Evolutionary conservation across 2,797 vertebrate genomes (phyloP).

Genomic region (Podarcis siculus): DNA sequence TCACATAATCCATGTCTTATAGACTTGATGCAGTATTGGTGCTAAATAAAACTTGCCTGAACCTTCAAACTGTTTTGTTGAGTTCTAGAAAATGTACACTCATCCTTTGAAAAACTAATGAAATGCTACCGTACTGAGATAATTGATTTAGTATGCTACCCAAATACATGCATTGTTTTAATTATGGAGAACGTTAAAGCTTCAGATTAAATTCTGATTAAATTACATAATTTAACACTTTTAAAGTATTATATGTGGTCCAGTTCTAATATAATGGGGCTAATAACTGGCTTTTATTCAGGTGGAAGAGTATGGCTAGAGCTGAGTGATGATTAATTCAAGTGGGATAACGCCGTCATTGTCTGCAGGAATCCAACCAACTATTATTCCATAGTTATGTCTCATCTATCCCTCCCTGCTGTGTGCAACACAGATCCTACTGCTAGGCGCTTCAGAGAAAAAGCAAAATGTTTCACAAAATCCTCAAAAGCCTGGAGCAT

Average conservation of each 20-base stretch:
- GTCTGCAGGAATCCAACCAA: slow-evolving; percentile 11
- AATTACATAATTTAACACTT: not conserved
- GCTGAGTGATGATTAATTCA: slow-evolving; percentile 6
- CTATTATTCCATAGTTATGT: slow-evolving; percentile 10
- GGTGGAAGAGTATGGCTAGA: not conserved
- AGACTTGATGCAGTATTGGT: not conserved
- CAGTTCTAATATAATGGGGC: not conserved
- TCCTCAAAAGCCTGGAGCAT: not conserved
- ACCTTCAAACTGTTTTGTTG: not conserved
- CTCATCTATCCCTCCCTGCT: slow-evolving; percentile 25
- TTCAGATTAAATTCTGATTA: not conserved
- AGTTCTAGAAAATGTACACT: not conserved
- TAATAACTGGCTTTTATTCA: not conserved
- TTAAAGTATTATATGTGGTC: not conserved
- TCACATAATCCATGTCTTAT: not conserved
- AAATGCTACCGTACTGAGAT: not conserved
- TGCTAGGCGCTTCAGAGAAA: slow-evolving; percentile 13
- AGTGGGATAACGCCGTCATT: not conserved
- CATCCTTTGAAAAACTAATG: not conserved
- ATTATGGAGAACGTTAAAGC: not conserved
- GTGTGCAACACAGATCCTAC: slow-evolving; percentile 8
- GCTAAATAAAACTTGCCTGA: not conserved
- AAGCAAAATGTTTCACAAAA: slow-evolving; percentile 14
- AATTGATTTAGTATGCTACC: not conserved
- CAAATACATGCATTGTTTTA: not conserved